Conservation (phyloP, 2,888 invertebrate genomes). For the Aleiodes alternator region DNA sequence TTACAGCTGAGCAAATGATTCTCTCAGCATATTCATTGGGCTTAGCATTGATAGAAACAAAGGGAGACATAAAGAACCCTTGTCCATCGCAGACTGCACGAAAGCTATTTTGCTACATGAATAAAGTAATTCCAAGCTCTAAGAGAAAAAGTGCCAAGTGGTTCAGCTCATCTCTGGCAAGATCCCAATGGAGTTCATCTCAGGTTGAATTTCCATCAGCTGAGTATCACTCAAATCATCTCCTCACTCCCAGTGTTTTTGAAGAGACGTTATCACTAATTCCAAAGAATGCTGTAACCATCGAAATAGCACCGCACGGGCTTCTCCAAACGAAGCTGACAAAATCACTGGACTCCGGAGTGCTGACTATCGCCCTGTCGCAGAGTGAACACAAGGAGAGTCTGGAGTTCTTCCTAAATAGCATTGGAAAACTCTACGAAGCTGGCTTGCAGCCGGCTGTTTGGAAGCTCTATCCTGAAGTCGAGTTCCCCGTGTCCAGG, state of each 20-base stretch:
- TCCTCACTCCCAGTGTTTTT: constrained; percentile 83
- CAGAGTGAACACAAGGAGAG: constrained; percentile 83
- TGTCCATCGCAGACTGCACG: constrained; percentile 86
- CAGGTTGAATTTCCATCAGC: constrained; percentile 84
- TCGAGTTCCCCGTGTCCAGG: constrained; percentile 89
- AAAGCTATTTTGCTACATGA: constrained; percentile 80
- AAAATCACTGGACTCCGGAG: constrained; percentile 83
- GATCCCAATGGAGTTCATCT: constrained; percentile 82
- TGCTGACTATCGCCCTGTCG: constrained; percentile 85
- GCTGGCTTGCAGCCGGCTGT: constrained; percentile 86
- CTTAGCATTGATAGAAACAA: constrained; percentile 65
- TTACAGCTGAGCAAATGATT: constrained; percentile 74
- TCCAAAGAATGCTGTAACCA: constrained; percentile 87
- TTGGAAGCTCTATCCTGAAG: constrained; percentile 84
- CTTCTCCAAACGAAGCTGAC: constrained; percentile 92
- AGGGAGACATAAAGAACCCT: constrained; percentile 79
- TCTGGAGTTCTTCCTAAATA: constrained; percentile 79
- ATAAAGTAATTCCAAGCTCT: constrained; percentile 81
- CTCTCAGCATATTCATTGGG: constrained; percentile 68
- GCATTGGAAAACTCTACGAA: constrained; percentile 85
- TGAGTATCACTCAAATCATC: constrained; percentile 92
- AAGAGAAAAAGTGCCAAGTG: constrained; percentile 85
- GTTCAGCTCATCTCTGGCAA: constrained; percentile 90
- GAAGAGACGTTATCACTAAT: constrained; percentile 89
- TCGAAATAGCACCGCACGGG: constrained; percentile 93